Conservation (phyloP, 1,140 invertebrate species). For the Sinonovacula constricta region DNA sequence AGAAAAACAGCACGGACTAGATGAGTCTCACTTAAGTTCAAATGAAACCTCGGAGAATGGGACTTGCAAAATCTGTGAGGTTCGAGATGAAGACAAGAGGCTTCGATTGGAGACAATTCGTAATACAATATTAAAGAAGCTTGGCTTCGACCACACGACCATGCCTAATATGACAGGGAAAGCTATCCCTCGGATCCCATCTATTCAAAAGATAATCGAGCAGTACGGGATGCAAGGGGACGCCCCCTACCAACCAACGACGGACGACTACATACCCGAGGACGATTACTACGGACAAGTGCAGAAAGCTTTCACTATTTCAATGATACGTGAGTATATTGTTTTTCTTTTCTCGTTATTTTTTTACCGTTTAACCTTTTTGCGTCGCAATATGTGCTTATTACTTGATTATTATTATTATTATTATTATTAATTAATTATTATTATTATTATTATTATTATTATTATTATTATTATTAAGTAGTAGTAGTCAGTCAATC, state of each 20-base stretch:
- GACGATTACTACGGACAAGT: slow-evolving; percentile 49
- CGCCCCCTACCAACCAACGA: background rate
- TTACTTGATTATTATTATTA: background rate
- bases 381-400: background rate
- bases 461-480: background rate
- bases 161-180: slow-evolving; percentile 51
- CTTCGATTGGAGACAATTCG: slow-evolving; percentile 25
- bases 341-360: background rate
- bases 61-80: slow-evolving; percentile 17
- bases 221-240: slow-evolving; percentile 44
- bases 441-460: background rate
- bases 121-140: slow-evolving; percentile 29
- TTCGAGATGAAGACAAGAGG: slow-evolving; percentile 12
- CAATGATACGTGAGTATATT: slow-evolving; percentile 28
- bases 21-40: too few relatives aligned
- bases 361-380: background rate
- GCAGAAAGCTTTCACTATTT: slow-evolving; percentile 29
- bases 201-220: slow-evolving; percentile 20
- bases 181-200: slow-evolving; percentile 48
- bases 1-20: too few relatives aligned
- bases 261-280: slow-evolving; percentile 37
- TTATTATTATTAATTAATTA: background rate
- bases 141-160: slow-evolving; percentile 32
- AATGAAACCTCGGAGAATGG: background rate
- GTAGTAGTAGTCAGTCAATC: background rate